Base-by-base conservation (phyloP, 2,113 vertebrate genomes). In the Malurus elegans region DNA sequence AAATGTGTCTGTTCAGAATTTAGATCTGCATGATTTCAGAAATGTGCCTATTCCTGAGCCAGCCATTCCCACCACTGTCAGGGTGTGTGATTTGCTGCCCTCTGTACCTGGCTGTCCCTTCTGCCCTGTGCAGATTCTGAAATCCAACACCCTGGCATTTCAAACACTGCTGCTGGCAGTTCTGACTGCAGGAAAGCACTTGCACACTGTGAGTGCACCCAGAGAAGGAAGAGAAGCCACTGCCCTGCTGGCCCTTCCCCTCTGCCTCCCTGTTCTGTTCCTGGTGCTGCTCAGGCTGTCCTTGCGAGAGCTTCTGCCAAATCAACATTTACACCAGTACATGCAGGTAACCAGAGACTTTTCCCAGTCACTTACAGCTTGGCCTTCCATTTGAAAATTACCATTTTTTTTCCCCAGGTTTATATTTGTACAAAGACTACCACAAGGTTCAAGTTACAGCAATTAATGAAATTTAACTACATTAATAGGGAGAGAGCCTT, bases 381-480 rank as follows among this genome's bases (percentile, higher is more conserved):
- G 34, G 48, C 44, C 61, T 92, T 72, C 60, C 67, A 70, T 71
- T 83, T 84, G 72, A 89, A 94, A 57, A 71, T 76, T 31, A 66
- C 12, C 9, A 0, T 13, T 79, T 42, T 47, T 38, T 73, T 14
- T 8, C 61, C 56, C 34, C 40, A 38, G 54, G 26, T 85, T 89
- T 88, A 26, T 53, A 51, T 65, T 67, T 71, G 74, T 34, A 78
- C 64, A 84, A 86, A 92, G 57, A 86, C 48, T 44, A 93, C 34
- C 53, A 51, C 48, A 38, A 79, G 83, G 32, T 48, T 92, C 75
- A 62, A 79, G 47, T 83, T 96, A 79, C 66, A 94, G 45, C 70
- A 78, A 75, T 48, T 57, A 58, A 61, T 64, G 32, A 80, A 81
- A 66, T 83, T 64, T 92, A 90, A 92, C 66, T 80, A 47, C 88